Evolutionary conservation across 2,888 invertebrate genomes (phyloP), one percentile per base, ranked within the genome.

Genomic region (Gasteruption jaculator): DNA sequence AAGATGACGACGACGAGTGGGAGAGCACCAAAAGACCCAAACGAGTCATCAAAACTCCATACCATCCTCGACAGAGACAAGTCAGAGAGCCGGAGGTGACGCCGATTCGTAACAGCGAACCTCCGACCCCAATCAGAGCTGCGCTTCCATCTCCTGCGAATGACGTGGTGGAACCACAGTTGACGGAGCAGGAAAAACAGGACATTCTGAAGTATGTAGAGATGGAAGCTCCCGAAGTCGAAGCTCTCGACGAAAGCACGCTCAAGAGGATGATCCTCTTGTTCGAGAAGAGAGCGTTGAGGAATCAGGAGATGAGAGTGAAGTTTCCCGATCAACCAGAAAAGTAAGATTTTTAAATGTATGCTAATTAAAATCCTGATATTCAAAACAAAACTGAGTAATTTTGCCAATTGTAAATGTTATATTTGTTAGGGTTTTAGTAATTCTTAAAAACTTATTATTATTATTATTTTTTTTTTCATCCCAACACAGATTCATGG

Each of bases 251-350:
- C 75, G 95, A 95, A 53, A 79, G 82, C 18, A 82, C 84, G 8
- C 77, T 96, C 6, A 95, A 95, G 63, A 85, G 88, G 63, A 80
- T 96, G 64, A 82, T 96, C 15, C 75, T 95, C 10, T 81, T 90
- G 48, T 94, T 97, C 75, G 99, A 99, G 65, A 97, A 99, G 68
- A 82, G 91, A 62, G 87, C 90, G 34, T 75, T 94, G 6, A 89
- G 84, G 63, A 99, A 99, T 70, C 88, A 96, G 67, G 97, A 99
- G 73, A 91, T 96, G 88, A 79, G 99, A 50, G 96, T 99, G 10
- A 99, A 99, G 72, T 97, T 93, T 71, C 91, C 95, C 0, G 97
- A 96, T 65, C 85, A 86, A 60, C 92, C 96, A 5, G 93, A 95
- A 68, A 96, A 95, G 78, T 80, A 70, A 58, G 61, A 43, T 34